Percentiles rank a stretch among this genome's conserved stretches.
Conservation (phyloP, 2,113 vertebrate genomes). For the Callipepla californica region DNA sequence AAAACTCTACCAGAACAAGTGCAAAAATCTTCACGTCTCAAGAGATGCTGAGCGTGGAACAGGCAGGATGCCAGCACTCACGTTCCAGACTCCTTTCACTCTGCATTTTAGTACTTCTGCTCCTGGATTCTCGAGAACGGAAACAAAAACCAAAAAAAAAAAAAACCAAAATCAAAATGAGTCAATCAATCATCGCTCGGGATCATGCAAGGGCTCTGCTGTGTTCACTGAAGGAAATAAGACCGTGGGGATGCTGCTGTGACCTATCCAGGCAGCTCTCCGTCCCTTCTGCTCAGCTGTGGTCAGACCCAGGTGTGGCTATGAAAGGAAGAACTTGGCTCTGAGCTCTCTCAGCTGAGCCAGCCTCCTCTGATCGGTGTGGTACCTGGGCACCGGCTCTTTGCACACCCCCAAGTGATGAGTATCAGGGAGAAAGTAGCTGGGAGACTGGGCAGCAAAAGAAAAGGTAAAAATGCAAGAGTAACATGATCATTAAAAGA, state of each 20-base stretch:
- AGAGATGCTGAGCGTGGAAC: neutral
- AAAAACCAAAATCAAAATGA: neutral
- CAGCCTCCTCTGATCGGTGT: slow-evolving; percentile 75
- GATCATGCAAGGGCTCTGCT: slow-evolving; percentile 6
- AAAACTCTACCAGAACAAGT: slow-evolving; percentile 36
- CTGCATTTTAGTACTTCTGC: neutral
- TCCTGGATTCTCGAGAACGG: neutral
- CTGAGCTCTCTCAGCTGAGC: slow-evolving; percentile 80
- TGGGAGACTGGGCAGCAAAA: slow-evolving; percentile 82
- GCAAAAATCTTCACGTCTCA: slow-evolving; percentile 19
- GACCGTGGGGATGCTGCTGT: neutral
- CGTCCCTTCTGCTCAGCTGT: neutral
- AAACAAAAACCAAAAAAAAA: neutral
- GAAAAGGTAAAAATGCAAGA: slow-evolving; percentile 78
- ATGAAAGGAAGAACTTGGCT: slow-evolving; percentile 85
- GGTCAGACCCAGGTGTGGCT: neutral
- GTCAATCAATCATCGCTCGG: neutral
- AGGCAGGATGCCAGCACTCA: neutral
- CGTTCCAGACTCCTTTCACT: neutral
- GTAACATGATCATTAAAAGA: slow-evolving; percentile 76
- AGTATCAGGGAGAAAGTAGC: slow-evolving; percentile 80
- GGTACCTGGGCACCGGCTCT: slow-evolving; percentile 77
- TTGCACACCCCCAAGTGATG: slow-evolving; percentile 87
- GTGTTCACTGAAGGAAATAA: neutral
- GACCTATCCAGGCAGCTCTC: neutral